Evolutionary conservation across 2,888 invertebrate species (phyloP).

Genomic region (Branchipolynoe longqiensis): DNA sequence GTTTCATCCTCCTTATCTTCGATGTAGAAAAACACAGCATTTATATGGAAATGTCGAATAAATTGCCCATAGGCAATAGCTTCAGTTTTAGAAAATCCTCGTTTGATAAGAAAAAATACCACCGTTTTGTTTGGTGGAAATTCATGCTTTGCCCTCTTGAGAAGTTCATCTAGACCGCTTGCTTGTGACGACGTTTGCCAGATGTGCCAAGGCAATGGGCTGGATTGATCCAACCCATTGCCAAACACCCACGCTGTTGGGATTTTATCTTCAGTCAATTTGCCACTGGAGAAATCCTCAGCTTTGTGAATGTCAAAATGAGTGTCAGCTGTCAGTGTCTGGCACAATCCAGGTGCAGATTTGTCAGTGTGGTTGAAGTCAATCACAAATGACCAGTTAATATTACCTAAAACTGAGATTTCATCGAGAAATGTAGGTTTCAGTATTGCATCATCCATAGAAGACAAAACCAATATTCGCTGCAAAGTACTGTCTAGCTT

Average conservation of each 20-base stretch:
- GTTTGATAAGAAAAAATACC: neutral
- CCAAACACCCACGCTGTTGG: neutral
- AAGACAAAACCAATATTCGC: neutral
- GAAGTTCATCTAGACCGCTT: neutral
- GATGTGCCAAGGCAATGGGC: neutral
- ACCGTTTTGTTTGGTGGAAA: neutral
- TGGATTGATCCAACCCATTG: neutral
- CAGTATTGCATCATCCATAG: neutral
- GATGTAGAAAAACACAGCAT: neutral
- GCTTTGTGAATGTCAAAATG: neutral
- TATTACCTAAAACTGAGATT: neutral
- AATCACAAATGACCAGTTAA: neutral
- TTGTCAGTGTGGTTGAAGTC: neutral
- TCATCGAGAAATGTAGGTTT: neutral
- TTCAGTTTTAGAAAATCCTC: neutral
- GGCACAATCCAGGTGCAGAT: neutral
- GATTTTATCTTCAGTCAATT: neutral
- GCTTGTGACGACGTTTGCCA: neutral
- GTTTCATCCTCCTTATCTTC: neutral
- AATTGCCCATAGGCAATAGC: neutral
- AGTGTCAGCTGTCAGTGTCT: neutral
- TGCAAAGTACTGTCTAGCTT: neutral
- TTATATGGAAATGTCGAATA: neutral
- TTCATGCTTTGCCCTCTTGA: neutral
- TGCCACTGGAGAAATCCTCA: neutral